phyloP scores from a whole-genome alignment of 2,797 vertebrate genomes.

The Scolopax bukidnonensis region DNA sequence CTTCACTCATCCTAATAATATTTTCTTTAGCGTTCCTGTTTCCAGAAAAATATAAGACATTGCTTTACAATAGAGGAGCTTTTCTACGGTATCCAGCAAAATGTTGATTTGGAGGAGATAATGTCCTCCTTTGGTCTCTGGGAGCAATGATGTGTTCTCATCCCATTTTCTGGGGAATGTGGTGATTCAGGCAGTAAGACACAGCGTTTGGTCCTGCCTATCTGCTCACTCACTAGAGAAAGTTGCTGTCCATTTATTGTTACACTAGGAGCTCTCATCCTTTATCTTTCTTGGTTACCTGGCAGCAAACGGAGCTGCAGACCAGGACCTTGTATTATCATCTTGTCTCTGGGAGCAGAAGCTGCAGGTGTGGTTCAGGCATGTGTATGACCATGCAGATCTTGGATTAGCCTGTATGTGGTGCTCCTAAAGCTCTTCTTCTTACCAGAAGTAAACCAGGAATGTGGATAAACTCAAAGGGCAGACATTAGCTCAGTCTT shows the following conservation, averaged over 20 bases:
- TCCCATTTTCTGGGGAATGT: background rate
- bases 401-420: background rate
- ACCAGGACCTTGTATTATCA: background rate
- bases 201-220: background rate
- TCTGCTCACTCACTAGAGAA: background rate
- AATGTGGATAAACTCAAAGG: background rate
- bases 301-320: background rate
- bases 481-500: background rate
- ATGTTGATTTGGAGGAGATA: background rate
- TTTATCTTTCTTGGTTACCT: background rate
- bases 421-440: background rate
- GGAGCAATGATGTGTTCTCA: background rate
- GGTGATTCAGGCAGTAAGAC: background rate
- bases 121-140: background rate
- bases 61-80: background rate
- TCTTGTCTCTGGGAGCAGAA: background rate
- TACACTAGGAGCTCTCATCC: background rate
- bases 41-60: background rate
- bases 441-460: background rate
- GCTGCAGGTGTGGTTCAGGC: background rate
- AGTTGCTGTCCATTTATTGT: background rate
- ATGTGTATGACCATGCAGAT: background rate
- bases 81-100: background rate
- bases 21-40: background rate
- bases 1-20: background rate